Evolutionary conservation across 2,113 vertebrate species (phyloP).

Genomic region (Lamprologus tigripictilis): DNA sequence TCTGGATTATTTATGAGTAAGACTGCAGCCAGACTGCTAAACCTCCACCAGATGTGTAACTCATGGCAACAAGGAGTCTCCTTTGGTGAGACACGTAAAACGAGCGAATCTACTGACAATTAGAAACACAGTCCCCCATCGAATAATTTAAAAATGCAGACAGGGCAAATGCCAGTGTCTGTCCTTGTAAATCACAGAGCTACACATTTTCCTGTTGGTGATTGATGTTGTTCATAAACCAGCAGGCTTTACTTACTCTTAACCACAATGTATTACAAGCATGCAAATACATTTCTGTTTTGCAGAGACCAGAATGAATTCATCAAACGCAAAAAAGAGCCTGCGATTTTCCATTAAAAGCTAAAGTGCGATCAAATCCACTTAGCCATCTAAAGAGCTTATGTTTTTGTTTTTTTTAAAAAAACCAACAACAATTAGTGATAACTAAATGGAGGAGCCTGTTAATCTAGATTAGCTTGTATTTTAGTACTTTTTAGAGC

Average conservation of each 20-base stretch:
- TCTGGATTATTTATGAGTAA: constrained; percentile 53
- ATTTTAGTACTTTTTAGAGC: background rate
- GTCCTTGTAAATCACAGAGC: background rate
- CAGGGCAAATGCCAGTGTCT: background rate
- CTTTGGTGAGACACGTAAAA: background rate
- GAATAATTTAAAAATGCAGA: background rate
- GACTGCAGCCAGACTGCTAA: background rate
- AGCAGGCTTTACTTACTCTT: background rate
- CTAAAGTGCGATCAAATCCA: background rate
- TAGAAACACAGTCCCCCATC: background rate
- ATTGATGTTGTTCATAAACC: constrained; percentile 13
- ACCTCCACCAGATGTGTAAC: constrained; percentile 12
- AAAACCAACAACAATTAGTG: background rate
- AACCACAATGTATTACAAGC: background rate
- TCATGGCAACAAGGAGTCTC: background rate
- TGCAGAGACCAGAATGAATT: background rate
- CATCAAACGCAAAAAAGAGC: background rate
- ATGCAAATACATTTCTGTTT: background rate
- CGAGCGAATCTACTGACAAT: background rate
- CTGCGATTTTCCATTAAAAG: background rate
- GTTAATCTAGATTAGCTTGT: background rate
- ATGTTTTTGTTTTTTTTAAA: background rate
- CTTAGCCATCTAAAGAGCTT: background rate
- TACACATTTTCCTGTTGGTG: background rate
- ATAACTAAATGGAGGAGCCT: background rate